These are phyloP conservation scores for Meloidogyne floridensis DNA, from an alignment of 1,140 invertebrate species.

Conservation along the genomic window DNA sequence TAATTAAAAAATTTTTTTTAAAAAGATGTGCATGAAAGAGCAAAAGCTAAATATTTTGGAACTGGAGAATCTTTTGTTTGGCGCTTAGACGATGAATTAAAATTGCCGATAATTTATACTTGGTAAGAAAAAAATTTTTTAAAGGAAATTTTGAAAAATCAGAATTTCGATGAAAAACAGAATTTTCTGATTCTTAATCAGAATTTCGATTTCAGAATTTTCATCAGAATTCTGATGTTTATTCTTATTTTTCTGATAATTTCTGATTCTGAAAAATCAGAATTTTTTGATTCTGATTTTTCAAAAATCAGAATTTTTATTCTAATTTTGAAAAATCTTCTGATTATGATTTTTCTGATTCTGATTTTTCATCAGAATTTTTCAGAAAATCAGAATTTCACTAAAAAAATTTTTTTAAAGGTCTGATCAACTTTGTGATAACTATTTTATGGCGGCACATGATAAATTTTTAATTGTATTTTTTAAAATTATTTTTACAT, in stretches of 20 bases:
- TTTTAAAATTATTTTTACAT: constrained; percentile 9
- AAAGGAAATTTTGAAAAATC: too few species aligned
- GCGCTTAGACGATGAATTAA: constrained; percentile 48
- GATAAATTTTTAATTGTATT: constrained; percentile 60
- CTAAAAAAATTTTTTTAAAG: not conserved
- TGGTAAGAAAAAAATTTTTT: constrained; percentile 39
- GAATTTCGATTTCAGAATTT: too few species aligned
- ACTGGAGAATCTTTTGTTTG: constrained; percentile 52
- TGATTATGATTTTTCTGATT: too few species aligned
- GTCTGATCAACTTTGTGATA: constrained; percentile 43
- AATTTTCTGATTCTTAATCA: not conserved
- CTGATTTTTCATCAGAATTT: too few species aligned
- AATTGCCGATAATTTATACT: constrained; percentile 57
- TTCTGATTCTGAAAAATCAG: too few species aligned
- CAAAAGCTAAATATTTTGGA: constrained; percentile 54
- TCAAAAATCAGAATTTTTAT: too few species aligned
- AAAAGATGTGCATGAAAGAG: constrained; percentile 44
- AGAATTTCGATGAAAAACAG: not conserved
- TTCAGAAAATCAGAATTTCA: not conserved
- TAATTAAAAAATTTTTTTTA: constrained; percentile 27
- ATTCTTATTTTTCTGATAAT: too few species aligned
- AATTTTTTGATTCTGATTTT: too few species aligned
- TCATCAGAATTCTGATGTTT: too few species aligned
- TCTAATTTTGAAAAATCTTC: too few species aligned
- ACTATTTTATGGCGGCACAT: constrained; percentile 62